These are phyloP conservation scores for Ceratina calcarata DNA, from an alignment of 1,140 invertebrate species.

Conservation along the genomic window DNA sequence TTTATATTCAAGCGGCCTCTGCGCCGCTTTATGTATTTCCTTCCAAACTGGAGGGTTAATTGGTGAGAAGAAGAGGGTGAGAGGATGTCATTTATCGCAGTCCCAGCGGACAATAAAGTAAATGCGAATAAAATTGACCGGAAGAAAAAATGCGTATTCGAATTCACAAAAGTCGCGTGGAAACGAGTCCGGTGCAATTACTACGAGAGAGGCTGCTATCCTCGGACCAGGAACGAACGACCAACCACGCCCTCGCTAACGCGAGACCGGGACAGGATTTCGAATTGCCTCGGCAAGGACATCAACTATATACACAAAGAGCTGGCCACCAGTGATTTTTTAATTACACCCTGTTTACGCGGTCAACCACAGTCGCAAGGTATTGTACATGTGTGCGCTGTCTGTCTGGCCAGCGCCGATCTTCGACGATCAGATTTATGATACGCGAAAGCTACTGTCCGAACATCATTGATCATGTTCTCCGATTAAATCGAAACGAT, in stretches of 20 bases:
- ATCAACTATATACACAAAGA: slow-evolving; percentile 70
- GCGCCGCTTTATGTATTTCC: too few relatives aligned
- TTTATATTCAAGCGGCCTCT: too few relatives aligned
- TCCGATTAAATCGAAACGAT: not conserved
- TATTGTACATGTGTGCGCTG: not conserved
- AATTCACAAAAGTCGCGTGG: slow-evolving; percentile 54
- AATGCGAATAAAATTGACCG: not conserved
- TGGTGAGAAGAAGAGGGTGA: not conserved
- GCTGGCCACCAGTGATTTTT: slow-evolving; percentile 60
- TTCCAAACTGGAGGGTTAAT: not conserved
- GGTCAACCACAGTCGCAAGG: slow-evolving; percentile 35
- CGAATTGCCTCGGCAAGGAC: slow-evolving; percentile 74
- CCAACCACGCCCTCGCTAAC: slow-evolving; percentile 75
- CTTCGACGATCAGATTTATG: slow-evolving; percentile 35
- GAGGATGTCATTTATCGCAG: too few relatives aligned
- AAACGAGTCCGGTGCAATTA: slow-evolving; percentile 64
- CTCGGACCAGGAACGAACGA: slow-evolving; percentile 68
- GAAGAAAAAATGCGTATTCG: slow-evolving; percentile 29
- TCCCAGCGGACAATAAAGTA: too few relatives aligned
- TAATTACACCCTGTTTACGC: slow-evolving; percentile 65
- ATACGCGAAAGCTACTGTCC: slow-evolving; percentile 7
- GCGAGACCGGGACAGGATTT: slow-evolving; percentile 68
- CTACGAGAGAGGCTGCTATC: slow-evolving; percentile 62
- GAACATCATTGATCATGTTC: not conserved
- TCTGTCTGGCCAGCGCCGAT: not conserved